A percentile compares a stretch with the other conserved stretches of the same genome.
Evolutionary conservation across 30 jellyfish, hydroid and myxozoan species (phyloP).

Genomic region (Hydractinia echinata): DNA sequence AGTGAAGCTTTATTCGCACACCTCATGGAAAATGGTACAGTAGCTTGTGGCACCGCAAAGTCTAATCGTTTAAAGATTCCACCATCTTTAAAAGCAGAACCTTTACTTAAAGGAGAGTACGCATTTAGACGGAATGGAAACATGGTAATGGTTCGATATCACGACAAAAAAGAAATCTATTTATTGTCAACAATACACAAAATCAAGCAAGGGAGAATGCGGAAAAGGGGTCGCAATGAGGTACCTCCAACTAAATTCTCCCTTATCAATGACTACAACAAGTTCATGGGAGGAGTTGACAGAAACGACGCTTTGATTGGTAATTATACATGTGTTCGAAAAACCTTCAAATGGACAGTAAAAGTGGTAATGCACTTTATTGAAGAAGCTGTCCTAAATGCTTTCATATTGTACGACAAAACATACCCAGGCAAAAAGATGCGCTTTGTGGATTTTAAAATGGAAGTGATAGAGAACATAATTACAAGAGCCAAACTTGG

Average conservation of each 20-base stretch:
- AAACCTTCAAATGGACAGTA: background rate
- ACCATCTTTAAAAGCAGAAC: background rate
- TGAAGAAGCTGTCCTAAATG: conserved; percentile 8
- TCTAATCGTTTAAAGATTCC: too few species aligned
- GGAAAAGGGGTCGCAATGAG: background rate
- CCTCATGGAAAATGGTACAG: too few species aligned
- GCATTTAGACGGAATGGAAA: background rate
- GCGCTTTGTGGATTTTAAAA: background rate
- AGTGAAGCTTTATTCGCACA: too few species aligned
- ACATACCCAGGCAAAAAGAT: background rate
- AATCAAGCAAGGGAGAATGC: background rate
- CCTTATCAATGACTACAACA: background rate
- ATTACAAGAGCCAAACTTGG: background rate
- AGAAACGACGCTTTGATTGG: background rate
- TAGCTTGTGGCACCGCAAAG: too few species aligned
- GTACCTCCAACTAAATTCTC: background rate
- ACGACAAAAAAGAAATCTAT: background rate
- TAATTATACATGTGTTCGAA: background rate
- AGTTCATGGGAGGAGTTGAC: conserved; percentile 3
- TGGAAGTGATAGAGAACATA: background rate
- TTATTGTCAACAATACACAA: background rate
- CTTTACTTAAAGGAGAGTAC: conserved; percentile 2
- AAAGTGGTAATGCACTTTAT: conserved; percentile 9
- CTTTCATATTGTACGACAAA: background rate
- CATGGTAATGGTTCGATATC: background rate